Evolutionary conservation across 2,797 vertebrate species (phyloP).

Genomic region (Poecile montanus): DNA sequence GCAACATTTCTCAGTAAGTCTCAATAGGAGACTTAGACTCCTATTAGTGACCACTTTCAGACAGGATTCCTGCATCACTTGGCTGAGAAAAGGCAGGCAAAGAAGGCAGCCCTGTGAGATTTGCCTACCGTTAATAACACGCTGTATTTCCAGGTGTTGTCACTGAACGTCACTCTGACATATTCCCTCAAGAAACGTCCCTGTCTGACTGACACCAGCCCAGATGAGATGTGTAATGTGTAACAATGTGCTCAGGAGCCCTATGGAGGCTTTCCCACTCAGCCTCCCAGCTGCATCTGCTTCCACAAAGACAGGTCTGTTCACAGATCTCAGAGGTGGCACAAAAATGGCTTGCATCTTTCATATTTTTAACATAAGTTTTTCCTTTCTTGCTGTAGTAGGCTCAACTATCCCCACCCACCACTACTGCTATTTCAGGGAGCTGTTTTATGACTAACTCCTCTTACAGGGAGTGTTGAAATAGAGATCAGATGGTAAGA

Average conservation of each 20-base stretch:
- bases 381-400: not conserved
- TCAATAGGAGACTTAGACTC: not conserved
- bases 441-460: not conserved
- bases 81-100: constrained; percentile 4
- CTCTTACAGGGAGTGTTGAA: not conserved
- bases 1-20: not conserved
- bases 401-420: not conserved
- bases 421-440: not conserved
- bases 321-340: not conserved
- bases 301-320: not conserved
- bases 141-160: constrained; percentile 37
- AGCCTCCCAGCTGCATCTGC: not conserved
- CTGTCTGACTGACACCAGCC: not conserved
- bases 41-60: constrained; percentile 32
- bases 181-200: not conserved
- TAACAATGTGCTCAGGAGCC: not conserved
- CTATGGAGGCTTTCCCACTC: not conserved
- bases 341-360: not conserved
- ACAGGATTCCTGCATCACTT: not conserved
- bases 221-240: constrained; percentile 1
- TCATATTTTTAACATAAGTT: not conserved
- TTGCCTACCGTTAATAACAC: not conserved
- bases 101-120: not conserved
- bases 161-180: constrained; percentile 27
- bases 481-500: not conserved